Evolutionary conservation across 2,113 vertebrate genomes (phyloP).

Genomic region (Ondatra zibethicus): DNA sequence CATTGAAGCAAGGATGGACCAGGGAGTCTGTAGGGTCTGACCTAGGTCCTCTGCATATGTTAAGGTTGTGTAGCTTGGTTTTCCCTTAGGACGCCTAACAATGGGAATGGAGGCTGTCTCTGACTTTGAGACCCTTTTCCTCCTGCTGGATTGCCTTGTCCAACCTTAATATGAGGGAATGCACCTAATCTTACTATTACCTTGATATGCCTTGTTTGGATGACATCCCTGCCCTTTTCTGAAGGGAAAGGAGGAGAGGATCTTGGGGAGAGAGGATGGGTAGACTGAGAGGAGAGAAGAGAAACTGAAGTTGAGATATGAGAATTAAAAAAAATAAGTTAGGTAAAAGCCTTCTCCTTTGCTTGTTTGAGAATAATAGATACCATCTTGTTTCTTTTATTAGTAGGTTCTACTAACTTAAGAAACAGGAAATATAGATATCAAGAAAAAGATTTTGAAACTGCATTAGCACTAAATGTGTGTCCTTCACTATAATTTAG

Average conservation of each 20-base stretch:
- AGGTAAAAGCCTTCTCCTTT: background rate
- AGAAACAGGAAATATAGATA: background rate
- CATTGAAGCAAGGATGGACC: background rate
- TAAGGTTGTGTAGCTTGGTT: background rate
- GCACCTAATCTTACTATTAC: background rate
- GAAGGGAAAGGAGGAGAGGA: background rate
- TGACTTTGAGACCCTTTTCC: background rate
- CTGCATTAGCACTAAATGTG: background rate
- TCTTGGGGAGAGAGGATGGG: background rate
- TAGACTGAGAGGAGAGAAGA: background rate
- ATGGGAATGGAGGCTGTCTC: background rate
- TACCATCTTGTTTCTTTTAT: background rate
- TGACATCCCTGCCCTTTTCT: background rate
- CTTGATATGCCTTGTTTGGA: background rate
- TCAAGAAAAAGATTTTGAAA: background rate
- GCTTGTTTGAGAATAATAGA: background rate
- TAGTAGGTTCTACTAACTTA: background rate
- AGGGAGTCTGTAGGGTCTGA: background rate
- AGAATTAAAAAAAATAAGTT: background rate
- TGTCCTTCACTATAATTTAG: background rate
- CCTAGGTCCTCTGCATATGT: background rate
- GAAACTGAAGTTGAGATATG: background rate
- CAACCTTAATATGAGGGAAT: background rate
- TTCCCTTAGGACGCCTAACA: background rate
- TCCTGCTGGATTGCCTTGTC: background rate